Base-by-base conservation (phyloP, 2,888 invertebrate species). In the Heliconius ethilla region DNA sequence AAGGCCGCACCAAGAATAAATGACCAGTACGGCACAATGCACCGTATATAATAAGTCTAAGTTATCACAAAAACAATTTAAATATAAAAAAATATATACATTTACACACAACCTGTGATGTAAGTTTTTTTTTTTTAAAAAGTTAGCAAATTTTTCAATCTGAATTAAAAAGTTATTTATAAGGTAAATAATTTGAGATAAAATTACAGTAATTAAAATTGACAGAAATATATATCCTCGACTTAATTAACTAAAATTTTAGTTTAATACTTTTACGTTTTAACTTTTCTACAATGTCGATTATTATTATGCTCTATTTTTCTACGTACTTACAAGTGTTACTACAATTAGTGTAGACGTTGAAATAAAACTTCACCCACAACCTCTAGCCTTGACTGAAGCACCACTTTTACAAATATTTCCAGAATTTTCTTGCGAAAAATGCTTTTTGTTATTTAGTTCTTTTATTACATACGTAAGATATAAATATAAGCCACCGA, bases 361-460 rank as follows among this genome's bases (percentile, higher is more conserved):
- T 55, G 22, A 55, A 72, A 72, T 59, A 72, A 72, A 22, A 33
- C 72, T 33, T 72, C 72, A 72, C 55, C 33, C 33, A 15, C 25
- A 72, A 33, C 59, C 33, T n/a, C 59, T 11, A 55, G 59, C 59
- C 72, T 72, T n/a, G 33, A 37, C 15, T 10, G 27, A 33, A 72
- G 72, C n/a, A 72, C 72, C 72, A 72, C 72, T 72, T 72, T 33
- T 59, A 59, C 33, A 55, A 72, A 59, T 59, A 72, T 72, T 59
- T 72, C 13, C 33, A 59, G 72, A 72, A 25, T 33, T 55, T 25
- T 72, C 33, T 59, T n/a, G n/a, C 22, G 22, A 40, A 70, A 70
- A 70, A 55, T 13, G 70, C 33, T 7, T 70, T 29, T 70, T 70
- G 29, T 33, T 55, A 7, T 69, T 15, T 69, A n/a, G n/a, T 10